Evolutionary conservation across 1,140 invertebrate species (phyloP).

Genomic region (Holcopasites calliopsidis): DNA sequence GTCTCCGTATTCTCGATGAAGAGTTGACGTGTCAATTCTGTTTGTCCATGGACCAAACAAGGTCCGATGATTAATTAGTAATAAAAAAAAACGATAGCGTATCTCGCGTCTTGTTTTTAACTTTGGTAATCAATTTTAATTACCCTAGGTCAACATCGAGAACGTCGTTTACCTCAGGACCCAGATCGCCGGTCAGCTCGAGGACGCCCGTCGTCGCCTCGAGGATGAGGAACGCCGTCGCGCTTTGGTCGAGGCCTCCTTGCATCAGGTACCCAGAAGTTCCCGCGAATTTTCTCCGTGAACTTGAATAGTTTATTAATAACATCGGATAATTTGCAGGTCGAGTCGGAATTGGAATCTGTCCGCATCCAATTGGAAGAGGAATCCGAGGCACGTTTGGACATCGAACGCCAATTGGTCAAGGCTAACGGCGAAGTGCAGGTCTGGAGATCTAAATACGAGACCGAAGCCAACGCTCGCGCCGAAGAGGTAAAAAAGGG

Average conservation of each 20-base stretch:
- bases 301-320: too few species aligned
- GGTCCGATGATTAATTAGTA: too few species aligned
- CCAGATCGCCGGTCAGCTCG: slow-evolving; percentile 92
- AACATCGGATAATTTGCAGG: too few species aligned
- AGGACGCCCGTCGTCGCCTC: slow-evolving; percentile 94
- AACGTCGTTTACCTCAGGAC: slow-evolving; percentile 93
- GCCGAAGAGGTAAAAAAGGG: slow-evolving; percentile 88
- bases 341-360: slow-evolving; percentile 96
- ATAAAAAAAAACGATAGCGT: too few species aligned
- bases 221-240: slow-evolving; percentile 97
- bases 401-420: slow-evolving; percentile 95
- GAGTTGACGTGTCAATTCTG: too few species aligned
- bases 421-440: slow-evolving; percentile 93
- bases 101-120: too few species aligned
- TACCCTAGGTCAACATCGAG: slow-evolving; percentile 90
- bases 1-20: too few species aligned
- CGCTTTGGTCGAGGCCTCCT: slow-evolving; percentile 90
- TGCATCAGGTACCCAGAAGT: slow-evolving; percentile 86
- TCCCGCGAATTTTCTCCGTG: not conserved
- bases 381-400: slow-evolving; percentile 96
- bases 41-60: too few species aligned
- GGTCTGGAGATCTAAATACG: slow-evolving; percentile 95
- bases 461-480: slow-evolving; percentile 93
- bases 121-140: not conserved
- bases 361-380: slow-evolving; percentile 96